Percentiles rank a stretch among this genome's conserved stretches.
Evolutionary conservation across 2,888 invertebrate species (phyloP).

Genomic region (Platycheirus rosarum): DNA sequence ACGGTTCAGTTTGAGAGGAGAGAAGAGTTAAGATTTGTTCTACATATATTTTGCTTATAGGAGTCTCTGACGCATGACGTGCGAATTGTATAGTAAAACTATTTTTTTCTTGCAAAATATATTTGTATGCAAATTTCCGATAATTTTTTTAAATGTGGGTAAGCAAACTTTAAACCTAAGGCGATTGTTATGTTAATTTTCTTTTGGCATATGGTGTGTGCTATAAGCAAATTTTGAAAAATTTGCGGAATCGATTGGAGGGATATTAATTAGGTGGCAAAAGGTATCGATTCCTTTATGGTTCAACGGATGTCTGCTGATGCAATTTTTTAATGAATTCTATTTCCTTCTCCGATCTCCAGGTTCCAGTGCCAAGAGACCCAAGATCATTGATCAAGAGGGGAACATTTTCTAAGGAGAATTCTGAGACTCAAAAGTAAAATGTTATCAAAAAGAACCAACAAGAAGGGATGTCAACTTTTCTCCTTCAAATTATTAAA

Average conservation of each 20-base stretch:
- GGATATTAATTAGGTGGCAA: not conserved
- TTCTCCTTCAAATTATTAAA: conserved; percentile 55
- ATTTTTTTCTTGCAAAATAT: conserved; percentile 10
- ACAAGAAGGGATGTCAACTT: conserved; percentile 27
- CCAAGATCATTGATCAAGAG: conserved; percentile 7
- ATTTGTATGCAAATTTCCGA: conserved; percentile 64
- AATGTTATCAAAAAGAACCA: not conserved
- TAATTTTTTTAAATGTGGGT: conserved; percentile 42
- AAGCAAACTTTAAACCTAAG: conserved; percentile 41
- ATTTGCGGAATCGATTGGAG: conserved; percentile 22
- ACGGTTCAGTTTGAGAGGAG: not conserved
- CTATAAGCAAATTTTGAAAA: conserved; percentile 1
- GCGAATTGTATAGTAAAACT: conserved; percentile 55
- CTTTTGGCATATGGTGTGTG: conserved; percentile 55
- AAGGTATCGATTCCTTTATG: conserved; percentile 8
- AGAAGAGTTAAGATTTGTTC: not conserved
- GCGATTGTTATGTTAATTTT: conserved; percentile 62
- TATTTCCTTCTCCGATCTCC: too few species aligned
- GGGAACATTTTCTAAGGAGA: conserved; percentile 24
- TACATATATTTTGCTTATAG: conserved; percentile 25
- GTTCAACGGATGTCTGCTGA: conserved; percentile 33
- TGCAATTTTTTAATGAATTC: conserved; percentile 50
- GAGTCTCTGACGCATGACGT: conserved; percentile 53
- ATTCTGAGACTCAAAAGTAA: conserved; percentile 7
- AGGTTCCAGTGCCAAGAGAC: too few species aligned